A percentile compares a stretch with the other conserved stretches of the same genome.
Evolutionary conservation across 2,888 invertebrate genomes (phyloP).

Genomic region (Lissonota sp.): DNA sequence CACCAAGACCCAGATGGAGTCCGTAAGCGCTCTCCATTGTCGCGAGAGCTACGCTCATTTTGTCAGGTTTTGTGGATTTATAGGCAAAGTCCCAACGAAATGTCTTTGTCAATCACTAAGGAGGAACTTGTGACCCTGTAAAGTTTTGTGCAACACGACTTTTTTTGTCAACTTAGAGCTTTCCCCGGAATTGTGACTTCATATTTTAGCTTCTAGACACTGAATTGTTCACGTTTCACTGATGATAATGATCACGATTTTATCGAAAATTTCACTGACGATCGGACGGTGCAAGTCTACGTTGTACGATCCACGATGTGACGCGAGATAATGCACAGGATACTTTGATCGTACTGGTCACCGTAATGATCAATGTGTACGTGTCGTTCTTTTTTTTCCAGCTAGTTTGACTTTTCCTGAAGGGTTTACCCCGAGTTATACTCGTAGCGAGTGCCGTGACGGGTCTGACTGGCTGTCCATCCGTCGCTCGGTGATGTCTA

Average conservation of each 20-base stretch:
- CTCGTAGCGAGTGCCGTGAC: slow-evolving; percentile 83
- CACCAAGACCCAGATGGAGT: slow-evolving; percentile 72
- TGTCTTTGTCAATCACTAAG: neutral
- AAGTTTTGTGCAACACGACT: too few species aligned
- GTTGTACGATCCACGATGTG: too few species aligned
- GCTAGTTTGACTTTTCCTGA: slow-evolving; percentile 73
- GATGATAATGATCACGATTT: neutral
- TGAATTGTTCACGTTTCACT: slow-evolving; percentile 13
- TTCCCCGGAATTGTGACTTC: neutral
- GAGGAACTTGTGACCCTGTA: too few species aligned
- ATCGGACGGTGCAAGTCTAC: neutral
- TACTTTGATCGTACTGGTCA: too few species aligned
- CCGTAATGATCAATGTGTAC: too few species aligned
- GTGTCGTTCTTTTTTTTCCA: slow-evolving; percentile 43
- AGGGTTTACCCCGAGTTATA: slow-evolving; percentile 76
- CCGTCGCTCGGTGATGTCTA: slow-evolving; percentile 84
- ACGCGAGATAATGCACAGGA: too few species aligned
- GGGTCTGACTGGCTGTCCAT: slow-evolving; percentile 84
- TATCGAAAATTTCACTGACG: too few species aligned
- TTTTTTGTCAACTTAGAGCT: too few species aligned
- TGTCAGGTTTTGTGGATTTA: neutral
- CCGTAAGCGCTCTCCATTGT: slow-evolving; percentile 79
- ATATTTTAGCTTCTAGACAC: slow-evolving; percentile 3
- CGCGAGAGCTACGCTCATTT: slow-evolving; percentile 79
- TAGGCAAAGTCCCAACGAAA: neutral